Percentiles rank a stretch among this genome's conserved stretches.
phyloP scores from a whole-genome alignment of 2,888 invertebrate genomes.

The Odontocerum albicorne region DNA sequence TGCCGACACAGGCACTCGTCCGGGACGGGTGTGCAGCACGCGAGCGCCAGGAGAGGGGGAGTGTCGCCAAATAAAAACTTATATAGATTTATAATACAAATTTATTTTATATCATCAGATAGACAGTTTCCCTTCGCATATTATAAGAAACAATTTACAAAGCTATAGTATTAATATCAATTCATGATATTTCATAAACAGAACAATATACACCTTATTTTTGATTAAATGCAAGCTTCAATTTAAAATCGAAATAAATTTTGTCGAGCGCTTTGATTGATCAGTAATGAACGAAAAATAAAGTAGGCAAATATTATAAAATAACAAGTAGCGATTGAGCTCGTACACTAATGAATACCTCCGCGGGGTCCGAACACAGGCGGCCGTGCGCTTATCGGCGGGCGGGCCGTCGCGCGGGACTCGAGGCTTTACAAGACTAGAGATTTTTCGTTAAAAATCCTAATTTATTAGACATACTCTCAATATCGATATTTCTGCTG shows the following conservation, averaged over 20 bases:
- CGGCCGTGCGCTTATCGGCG: not conserved
- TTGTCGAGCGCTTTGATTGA: conserved; percentile 28
- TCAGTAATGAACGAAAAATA: conserved; percentile 19
- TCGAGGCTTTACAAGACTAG: conserved; percentile 64
- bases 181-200: conserved; percentile 27
- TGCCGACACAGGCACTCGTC: not conserved
- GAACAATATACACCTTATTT: conserved; percentile 26
- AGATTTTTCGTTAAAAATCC: conserved; percentile 64
- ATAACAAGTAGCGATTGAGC: conserved; percentile 27
- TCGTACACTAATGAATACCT: conserved; percentile 28
- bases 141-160: conserved; percentile 72
- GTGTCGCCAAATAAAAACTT: conserved; percentile 36
- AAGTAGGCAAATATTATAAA: conserved; percentile 29
- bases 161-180: conserved; percentile 64
- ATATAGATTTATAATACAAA: conserved; percentile 63
- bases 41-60: conserved; percentile 7
- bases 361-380: too few relatives aligned
- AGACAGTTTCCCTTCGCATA: conserved; percentile 72
- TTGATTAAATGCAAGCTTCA: conserved; percentile 16
- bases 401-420: conserved; percentile 25
- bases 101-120: conserved; percentile 69
- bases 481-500: conserved; percentile 65
- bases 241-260: conserved; percentile 23
- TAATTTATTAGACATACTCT: conserved; percentile 51
- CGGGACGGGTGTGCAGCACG: not conserved